Evolutionary conservation across 2,113 vertebrate species (phyloP), one percentile per base, ranked within the genome.

Genomic region (Tilapia sparmanii): DNA sequence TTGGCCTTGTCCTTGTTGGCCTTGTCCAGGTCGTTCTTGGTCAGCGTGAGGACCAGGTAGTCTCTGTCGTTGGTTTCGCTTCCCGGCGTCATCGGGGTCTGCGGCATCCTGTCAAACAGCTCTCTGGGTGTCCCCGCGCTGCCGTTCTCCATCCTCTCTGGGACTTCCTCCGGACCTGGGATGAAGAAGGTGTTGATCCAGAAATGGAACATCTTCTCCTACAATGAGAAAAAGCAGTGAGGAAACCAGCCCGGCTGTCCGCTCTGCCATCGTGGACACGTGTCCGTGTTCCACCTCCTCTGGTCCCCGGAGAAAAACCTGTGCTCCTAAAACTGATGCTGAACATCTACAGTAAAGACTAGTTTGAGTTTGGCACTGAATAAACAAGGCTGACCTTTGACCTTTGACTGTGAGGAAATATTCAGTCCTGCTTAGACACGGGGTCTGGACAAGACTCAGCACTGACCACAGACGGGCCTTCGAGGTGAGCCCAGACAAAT

Each of bases 151-250:
- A 99, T 96, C 94, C 96, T 98, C 94, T 98, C 97, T 16, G 93
- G 96, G 92, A 96, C 97, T 96, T 99, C 98, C 93, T 99, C 98
- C 40, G 98, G 97, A 93, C 97, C 98, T 93, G 97, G 98, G 95
- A 99, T 98, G 97, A 99, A 99, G 96, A 98, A 99, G 19, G 98
- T 99, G 96, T 99, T 99, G 94, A 99, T 96, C 98, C 98, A 99
- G 93, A 99, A 99, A 93, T 99, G 98, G 96, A 99, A 99, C 98
- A 99, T 99, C 97, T 99, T 99, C 87, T 99, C 98, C 98, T 99
- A 90, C 6, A 85, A n/a, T 5, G 11, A 82, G 10, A 55, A 0
- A 55, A 24, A 53, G 35, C 31, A 82, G n/a, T 31, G 24, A 78
- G 40, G 45, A 22, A 5, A 33, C 38, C n/a, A 5, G 13, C 15